A percentile compares a stretch with the other conserved stretches of the same genome.
Conservation (phyloP, 1,140 invertebrate species). For the Drosophila setifemur region DNA sequence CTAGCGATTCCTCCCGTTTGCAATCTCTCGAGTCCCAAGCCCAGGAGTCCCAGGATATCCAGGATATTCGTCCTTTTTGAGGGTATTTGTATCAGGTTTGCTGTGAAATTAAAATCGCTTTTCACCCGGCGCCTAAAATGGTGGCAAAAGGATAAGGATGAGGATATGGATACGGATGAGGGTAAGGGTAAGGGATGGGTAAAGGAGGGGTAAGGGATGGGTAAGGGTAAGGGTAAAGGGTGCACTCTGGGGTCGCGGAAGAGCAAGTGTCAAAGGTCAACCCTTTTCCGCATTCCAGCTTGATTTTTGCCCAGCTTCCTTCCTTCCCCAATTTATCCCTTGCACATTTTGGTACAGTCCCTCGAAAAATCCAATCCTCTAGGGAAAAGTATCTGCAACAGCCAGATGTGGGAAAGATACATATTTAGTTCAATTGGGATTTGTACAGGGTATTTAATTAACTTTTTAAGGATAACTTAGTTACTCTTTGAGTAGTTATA, state of each 20-base stretch:
- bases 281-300: conserved; percentile 29
- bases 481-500: no score
- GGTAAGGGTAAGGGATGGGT: no score
- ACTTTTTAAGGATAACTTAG: no score
- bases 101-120: conserved; percentile 28
- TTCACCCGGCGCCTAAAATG: conserved; percentile 49
- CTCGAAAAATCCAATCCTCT: not conserved
- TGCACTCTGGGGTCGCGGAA: conserved; percentile 8
- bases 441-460: no score
- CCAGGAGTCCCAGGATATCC: no score
- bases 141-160: conserved; percentile 14
- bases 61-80: conserved; percentile 47
- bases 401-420: not conserved
- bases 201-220: no score
- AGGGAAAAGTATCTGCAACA: not conserved
- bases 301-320: conserved; percentile 1
- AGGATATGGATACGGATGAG: not conserved
- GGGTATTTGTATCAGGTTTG: conserved; percentile 60
- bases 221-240: no score
- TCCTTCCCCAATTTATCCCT: not conserved
- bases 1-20: no score
- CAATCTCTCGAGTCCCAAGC: no score
- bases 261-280: conserved; percentile 47
- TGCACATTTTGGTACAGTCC: conserved; percentile 37
- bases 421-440: no score